Percentiles rank a stretch among this genome's conserved stretches.
Conservation (phyloP, 2,797 vertebrate genomes). For the Xiphophorus birchmanni region DNA sequence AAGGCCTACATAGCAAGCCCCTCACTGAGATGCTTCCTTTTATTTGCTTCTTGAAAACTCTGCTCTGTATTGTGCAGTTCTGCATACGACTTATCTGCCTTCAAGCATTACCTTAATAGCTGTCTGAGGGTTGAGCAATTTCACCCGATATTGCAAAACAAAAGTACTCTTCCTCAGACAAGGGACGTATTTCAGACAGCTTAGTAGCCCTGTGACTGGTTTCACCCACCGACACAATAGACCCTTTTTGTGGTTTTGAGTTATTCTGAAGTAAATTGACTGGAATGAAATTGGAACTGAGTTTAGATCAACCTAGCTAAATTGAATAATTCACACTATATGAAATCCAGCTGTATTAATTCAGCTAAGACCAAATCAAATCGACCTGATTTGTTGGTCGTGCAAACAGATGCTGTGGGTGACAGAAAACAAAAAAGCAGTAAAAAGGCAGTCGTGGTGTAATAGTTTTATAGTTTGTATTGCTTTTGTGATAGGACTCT, state of each 20-base stretch:
- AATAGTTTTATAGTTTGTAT: neutral
- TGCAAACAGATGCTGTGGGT: slow-evolving; percentile 14
- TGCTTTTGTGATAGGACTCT: neutral
- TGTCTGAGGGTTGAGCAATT: slow-evolving; percentile 74
- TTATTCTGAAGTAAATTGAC: slow-evolving; percentile 61
- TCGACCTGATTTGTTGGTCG: slow-evolving; percentile 34
- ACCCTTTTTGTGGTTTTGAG: slow-evolving; percentile 68
- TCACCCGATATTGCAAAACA: slow-evolving; percentile 74
- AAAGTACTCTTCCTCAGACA: slow-evolving; percentile 53
- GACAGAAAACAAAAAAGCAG: neutral
- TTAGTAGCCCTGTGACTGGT: slow-evolving; percentile 69
- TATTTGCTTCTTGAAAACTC: slow-evolving; percentile 65
- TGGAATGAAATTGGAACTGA: slow-evolving; percentile 63
- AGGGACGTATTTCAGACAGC: slow-evolving; percentile 62
- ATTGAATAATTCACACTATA: slow-evolving; percentile 47
- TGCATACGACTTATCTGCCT: slow-evolving; percentile 71
- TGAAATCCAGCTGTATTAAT: slow-evolving; percentile 30
- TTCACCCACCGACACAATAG: slow-evolving; percentile 69
- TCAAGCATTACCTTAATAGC: slow-evolving; percentile 76
- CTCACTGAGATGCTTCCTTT: slow-evolving; percentile 70
- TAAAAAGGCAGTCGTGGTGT: neutral
- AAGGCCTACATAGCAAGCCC: slow-evolving; percentile 67
- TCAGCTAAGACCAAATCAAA: slow-evolving; percentile 30
- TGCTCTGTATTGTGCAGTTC: slow-evolving; percentile 53
- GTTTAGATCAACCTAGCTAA: slow-evolving; percentile 44